Conservation (phyloP, 2,888 invertebrate genomes). For the Drosophila austrosaltans region DNA sequence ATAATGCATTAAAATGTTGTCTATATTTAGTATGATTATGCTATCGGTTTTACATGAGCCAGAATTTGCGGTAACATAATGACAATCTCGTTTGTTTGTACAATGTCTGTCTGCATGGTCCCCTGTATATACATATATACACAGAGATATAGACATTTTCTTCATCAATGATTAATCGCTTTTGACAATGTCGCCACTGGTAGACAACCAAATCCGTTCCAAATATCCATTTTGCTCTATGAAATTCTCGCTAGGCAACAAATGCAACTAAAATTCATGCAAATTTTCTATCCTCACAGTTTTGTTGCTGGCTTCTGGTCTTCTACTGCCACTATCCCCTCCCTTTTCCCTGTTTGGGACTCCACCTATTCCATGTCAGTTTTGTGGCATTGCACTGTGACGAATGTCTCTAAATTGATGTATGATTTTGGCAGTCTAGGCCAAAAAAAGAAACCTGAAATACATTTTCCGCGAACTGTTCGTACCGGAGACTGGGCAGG, state of each 20-base stretch:
- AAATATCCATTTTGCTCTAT: slow-evolving; percentile 26
- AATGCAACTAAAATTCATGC: slow-evolving; percentile 36
- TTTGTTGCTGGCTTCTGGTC: slow-evolving; percentile 9
- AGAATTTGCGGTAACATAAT: slow-evolving; percentile 30
- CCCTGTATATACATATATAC: slow-evolving; percentile 33
- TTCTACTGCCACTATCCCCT: not conserved
- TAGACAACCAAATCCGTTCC: slow-evolving; percentile 27
- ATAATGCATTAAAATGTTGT: not conserved
- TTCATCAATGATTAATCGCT: slow-evolving; percentile 79
- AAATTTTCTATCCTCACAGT: slow-evolving; percentile 26
- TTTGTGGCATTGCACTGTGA: slow-evolving; percentile 62
- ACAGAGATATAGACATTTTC: slow-evolving; percentile 63
- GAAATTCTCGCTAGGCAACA: slow-evolving; percentile 25
- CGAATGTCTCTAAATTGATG: slow-evolving; percentile 73
- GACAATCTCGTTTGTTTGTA: slow-evolving; percentile 59
- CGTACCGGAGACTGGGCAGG: too few relatives aligned
- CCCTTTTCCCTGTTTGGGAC: slow-evolving; percentile 10
- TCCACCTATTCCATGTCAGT: slow-evolving; percentile 44
- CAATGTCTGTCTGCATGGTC: slow-evolving; percentile 38
- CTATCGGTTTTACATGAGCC: not conserved
- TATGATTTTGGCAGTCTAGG: slow-evolving; percentile 63
- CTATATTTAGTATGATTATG: slow-evolving; percentile 1
- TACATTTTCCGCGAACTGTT: slow-evolving; percentile 1
- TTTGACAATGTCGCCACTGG: slow-evolving; percentile 61
- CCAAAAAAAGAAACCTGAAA: slow-evolving; percentile 31